Evolutionary conservation across 2,113 vertebrate genomes (phyloP), one percentile per base, ranked within the genome.

Genomic region (Agapornis roseicollis): DNA sequence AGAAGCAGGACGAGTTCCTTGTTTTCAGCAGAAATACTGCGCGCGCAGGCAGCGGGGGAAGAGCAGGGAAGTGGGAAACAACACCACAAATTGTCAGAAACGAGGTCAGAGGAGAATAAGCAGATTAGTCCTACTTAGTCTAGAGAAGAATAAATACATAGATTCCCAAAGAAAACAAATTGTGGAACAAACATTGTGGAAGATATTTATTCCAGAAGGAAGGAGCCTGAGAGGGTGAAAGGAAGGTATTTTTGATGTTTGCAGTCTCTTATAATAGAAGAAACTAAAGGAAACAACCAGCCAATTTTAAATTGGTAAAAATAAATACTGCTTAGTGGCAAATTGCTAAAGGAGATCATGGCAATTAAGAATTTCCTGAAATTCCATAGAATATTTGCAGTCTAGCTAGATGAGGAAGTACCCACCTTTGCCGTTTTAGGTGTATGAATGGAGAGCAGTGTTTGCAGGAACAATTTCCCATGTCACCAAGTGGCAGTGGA

Each of bases 401-500:
- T 6, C 19, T 12, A 0, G 39, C 41, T 65, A 60, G 17, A 0
- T 3, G 50, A 29, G 42, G 49, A 42, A 17, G 14, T 3, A 6
- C 52, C 66, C 5, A 4, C 9, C 42, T 2, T 24, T 24, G 68
- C 53, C 46, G 64, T 0, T 24, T 7, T 10, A 3, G 4, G 77
- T 13, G 0, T 3, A 1, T 19, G 2, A 15, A 31, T 50, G 77
- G 33, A 12, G 46, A 47, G 52, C 41, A 7, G 58, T 1, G 13
- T 58, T 52, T 33, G 39, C 49, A 29, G 15, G 41, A 35, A 3
- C 2, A 6, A 3, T 16, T 16, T 27, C 24, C 74, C 29, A 0
- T 1, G 0, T 4, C 29, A 5, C n/a, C 4, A 22, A 18, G 63
- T 14, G 4, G 71, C 37, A 3, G 22, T 2, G 33, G 49, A 5